Evolutionary conservation across 2,113 vertebrate genomes (phyloP).

Genomic region (Sula dactylatra): DNA sequence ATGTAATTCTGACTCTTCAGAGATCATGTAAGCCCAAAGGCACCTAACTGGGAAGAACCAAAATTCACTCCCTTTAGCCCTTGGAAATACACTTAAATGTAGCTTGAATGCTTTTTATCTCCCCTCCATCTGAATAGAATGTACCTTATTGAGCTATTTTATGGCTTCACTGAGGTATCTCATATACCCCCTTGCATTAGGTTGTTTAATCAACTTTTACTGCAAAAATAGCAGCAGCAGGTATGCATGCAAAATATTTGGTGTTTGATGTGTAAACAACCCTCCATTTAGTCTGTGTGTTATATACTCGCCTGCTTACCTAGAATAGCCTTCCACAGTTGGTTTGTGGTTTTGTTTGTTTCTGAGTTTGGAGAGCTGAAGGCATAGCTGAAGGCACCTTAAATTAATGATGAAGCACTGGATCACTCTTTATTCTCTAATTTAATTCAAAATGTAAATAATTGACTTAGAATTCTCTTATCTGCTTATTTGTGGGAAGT

Average conservation of each 20-base stretch:
- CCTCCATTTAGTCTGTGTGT: neutral
- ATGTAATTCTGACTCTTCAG: neutral
- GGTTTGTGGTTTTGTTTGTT: neutral
- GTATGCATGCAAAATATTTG: neutral
- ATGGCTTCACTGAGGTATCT: neutral
- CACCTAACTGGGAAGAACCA: neutral
- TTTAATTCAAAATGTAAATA: neutral
- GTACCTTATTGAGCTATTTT: neutral
- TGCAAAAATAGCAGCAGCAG: neutral
- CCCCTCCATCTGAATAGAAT: neutral
- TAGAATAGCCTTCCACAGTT: neutral
- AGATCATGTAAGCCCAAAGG: neutral
- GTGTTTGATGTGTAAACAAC: neutral
- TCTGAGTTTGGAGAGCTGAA: neutral
- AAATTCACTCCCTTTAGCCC: neutral
- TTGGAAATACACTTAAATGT: neutral
- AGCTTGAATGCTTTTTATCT: neutral
- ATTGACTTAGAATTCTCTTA: neutral
- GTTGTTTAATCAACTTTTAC: neutral
- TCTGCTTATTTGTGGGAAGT: neutral
- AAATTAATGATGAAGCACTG: neutral
- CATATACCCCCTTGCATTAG: neutral
- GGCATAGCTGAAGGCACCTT: neutral
- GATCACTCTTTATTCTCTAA: neutral
- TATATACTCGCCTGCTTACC: neutral